Base-by-base conservation (phyloP, 2,888 invertebrate species). In the Trachelus troglodyta region DNA sequence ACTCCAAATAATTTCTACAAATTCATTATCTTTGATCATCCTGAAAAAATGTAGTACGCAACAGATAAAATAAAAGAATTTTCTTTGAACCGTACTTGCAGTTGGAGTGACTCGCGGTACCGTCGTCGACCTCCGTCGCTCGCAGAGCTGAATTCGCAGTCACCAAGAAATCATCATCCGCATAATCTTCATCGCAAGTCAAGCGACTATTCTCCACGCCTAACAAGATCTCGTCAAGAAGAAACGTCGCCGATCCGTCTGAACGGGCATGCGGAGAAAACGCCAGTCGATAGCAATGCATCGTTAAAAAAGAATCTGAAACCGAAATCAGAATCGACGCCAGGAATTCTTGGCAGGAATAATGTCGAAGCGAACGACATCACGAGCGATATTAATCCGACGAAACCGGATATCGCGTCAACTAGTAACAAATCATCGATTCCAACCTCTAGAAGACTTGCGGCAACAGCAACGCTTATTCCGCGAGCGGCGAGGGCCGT, bases 31-130 rank as follows among this genome's bases (percentile, higher is more conserved):
- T 56, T 56, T 23, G 56, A 56, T 56, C 56, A 3, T 56, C 2
- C 15, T 56, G 23, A 56, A 23, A 23, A 23, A 56, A 23, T 23
- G 2, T 6, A 23, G 23, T 23, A 23, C 9, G 2, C 23, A 23
- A 56, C 56, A 56, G 1, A 23, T 56, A 9, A 56, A 56, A 56
- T 56, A 71, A 31, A 71, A 71, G 12, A 31, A 0, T 31, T 71
- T 31, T 33, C 33, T 31, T 31, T 31, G 23, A 15, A 15, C 56
- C 11, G 56, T 56, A 56, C 56, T 86, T 88, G 4, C 86, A 91
- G 91, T 87, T 91, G 90, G 91, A 91, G 86, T 90, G 90, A 90
- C 84, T 85, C 88, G 78, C 88, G 89, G 89, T 83, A 88, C 81
- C 87, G 84, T 78, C 88, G 85, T 79, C 87, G 86, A 80, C 85